Conservation (phyloP, 35 echinoderm and acorn worm species). For the Strongylocentrotus purpuratus region DNA sequence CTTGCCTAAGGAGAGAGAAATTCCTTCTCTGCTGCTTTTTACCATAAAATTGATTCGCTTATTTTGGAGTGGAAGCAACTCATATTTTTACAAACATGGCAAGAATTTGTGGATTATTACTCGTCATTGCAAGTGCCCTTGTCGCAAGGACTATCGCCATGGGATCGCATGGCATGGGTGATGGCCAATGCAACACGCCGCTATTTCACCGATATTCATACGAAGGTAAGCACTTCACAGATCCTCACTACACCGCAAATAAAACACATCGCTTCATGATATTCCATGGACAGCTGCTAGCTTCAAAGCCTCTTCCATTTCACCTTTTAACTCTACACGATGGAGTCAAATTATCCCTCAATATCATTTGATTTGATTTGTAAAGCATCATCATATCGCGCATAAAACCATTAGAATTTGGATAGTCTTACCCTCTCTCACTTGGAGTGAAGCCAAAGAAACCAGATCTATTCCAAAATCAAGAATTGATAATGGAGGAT, state of each 20-base stretch:
- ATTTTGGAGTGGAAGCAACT: not conserved
- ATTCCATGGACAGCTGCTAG: not conserved
- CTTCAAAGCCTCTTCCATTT: not conserved
- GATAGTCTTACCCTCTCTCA: not conserved
- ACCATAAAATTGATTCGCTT: not conserved
- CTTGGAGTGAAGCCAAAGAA: slow-evolving; percentile 8
- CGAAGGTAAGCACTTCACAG: not conserved
- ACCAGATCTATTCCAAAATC: not conserved
- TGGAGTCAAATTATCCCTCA: not conserved
- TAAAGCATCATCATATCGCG: slow-evolving; percentile 2
- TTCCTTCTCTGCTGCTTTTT: not conserved
- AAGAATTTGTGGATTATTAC: slow-evolving; percentile 19
- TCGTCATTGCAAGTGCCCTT: not conserved
- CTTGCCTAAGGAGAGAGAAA: not conserved
- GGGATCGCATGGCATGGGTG: not conserved
- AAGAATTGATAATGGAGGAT: not conserved
- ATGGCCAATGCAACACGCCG: not conserved
- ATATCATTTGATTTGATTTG: slow-evolving; percentile 17
- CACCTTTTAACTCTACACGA: slow-evolving; percentile 17
- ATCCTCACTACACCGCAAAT: not conserved
- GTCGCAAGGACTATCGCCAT: slow-evolving; percentile 3
- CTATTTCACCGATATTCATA: not conserved
- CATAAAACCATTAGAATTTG: not conserved
- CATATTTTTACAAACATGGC: not conserved
- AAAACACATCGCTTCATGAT: not conserved